Evolutionary conservation across 2,113 vertebrate species (phyloP).

Genomic region (Embiotoca jacksoni): DNA sequence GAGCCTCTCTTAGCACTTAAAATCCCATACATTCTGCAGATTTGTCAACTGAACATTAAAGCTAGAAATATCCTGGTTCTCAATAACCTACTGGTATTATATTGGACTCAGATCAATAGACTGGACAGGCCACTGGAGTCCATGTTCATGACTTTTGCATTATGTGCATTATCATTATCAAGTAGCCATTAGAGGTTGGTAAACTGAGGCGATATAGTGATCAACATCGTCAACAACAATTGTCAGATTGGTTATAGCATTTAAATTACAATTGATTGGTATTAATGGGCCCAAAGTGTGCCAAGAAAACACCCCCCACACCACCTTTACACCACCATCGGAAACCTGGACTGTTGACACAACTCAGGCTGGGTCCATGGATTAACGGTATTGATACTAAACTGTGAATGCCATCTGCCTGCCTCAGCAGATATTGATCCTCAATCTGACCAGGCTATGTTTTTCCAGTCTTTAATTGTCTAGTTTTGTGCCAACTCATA

Average conservation of each 20-base stretch:
- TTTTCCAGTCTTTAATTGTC: not conserved
- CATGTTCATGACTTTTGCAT: not conserved
- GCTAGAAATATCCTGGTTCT: not conserved
- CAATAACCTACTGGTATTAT: not conserved
- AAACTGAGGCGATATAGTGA: not conserved
- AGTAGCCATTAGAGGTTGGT: not conserved
- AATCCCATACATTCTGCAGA: no score
- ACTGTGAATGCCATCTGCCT: no score
- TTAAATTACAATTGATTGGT: no score
- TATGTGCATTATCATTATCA: not conserved
- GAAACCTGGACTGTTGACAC: no score
- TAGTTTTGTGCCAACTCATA: not conserved
- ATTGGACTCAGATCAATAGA: not conserved
- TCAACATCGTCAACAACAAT: no score
- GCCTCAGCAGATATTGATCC: constrained; percentile 8
- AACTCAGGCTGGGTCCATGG: no score
- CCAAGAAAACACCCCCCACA: no score
- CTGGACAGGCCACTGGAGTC: not conserved
- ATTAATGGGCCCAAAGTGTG: no score
- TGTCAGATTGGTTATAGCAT: no score
- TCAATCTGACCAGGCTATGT: not conserved
- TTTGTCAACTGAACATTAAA: not conserved
- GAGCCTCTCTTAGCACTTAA: no score
- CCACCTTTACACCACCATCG: no score
- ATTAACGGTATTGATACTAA: no score